These are phyloP conservation scores for Luidia sarsii DNA, from an alignment of 53 echinoderm and acorn worm genomes.

Conservation along the genomic window DNA sequence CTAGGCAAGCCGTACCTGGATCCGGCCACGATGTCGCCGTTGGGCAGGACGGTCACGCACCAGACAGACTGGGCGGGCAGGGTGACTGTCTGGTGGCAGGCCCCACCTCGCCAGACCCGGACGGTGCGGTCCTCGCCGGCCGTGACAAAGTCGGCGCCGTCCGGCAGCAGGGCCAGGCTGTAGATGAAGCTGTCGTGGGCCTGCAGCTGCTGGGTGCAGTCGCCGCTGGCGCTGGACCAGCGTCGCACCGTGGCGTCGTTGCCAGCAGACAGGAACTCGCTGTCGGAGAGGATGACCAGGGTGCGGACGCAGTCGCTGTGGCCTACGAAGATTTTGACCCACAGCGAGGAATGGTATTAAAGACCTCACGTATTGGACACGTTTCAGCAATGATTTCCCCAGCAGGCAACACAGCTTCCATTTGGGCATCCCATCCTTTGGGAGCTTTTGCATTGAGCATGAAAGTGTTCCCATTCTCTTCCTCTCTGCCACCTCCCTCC, in stretches of 20 bases:
- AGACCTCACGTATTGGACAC: too few relatives aligned
- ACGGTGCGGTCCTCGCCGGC: conserved; percentile 90
- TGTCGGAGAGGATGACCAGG: conserved; percentile 78
- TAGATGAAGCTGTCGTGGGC: conserved; percentile 88
- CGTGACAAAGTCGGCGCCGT: conserved; percentile 82
- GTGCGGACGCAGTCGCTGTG: conserved; percentile 78
- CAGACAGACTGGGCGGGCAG: conserved; percentile 93
- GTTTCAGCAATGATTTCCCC: too few relatives aligned
- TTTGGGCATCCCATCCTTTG: too few relatives aligned
- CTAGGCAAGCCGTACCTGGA: conserved; percentile 92
- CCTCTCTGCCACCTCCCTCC: too few relatives aligned
- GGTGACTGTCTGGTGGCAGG: conserved; percentile 81
- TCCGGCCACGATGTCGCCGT: conserved; percentile 92
- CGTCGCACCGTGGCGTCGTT: conserved; percentile 86
- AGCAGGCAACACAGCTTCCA: too few relatives aligned
- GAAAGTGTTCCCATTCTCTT: too few relatives aligned
- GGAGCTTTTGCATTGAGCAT: too few relatives aligned
- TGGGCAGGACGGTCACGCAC: conserved; percentile 78
- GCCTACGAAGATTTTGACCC: too few relatives aligned
- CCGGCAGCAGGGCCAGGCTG: conserved; percentile 74
- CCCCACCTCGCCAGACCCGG: conserved; percentile 75
- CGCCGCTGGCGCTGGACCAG: conserved; percentile 89
- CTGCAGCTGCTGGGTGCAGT: conserved; percentile 76
- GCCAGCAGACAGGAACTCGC: conserved; percentile 88
- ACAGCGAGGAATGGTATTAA: too few relatives aligned